These are phyloP conservation scores for Meleagris gallopavo DNA, from an alignment of 2,113 vertebrate species.

Conservation along the genomic window DNA sequence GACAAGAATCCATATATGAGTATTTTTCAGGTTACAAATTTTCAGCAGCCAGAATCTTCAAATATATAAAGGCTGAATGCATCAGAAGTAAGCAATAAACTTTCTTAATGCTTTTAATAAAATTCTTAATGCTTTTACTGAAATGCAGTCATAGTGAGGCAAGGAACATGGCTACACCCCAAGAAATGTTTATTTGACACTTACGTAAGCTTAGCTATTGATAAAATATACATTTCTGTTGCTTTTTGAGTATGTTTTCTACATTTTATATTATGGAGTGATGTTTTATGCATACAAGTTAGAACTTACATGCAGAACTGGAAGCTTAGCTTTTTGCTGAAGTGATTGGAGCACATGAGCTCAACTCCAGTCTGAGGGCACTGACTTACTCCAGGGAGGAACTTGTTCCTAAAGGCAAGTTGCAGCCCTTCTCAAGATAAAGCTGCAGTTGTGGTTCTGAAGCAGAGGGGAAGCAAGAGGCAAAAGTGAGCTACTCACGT, in stretches of 20 bases:
- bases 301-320: not conserved
- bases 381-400: not conserved
- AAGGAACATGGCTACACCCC: not conserved
- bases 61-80: not conserved
- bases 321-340: not conserved
- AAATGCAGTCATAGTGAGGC: not conserved
- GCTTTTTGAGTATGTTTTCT: not conserved
- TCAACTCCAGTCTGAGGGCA: not conserved
- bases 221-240: not conserved
- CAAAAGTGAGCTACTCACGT: rapidly evolving
- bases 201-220: not conserved
- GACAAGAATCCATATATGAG: rapidly evolving
- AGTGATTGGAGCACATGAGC: not conserved
- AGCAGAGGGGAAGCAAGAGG: not conserved
- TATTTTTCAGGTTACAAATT: not conserved
- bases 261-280: not conserved
- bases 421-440: not conserved
- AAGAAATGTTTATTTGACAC: not conserved
- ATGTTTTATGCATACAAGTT: not conserved
- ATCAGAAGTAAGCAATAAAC: not conserved
- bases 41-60: not conserved
- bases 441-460: not conserved
- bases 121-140: not conserved
- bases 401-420: not conserved
- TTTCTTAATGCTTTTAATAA: not conserved